Base-by-base conservation (phyloP, 2,113 vertebrate species). In the Corydoras maculifer region DNA sequence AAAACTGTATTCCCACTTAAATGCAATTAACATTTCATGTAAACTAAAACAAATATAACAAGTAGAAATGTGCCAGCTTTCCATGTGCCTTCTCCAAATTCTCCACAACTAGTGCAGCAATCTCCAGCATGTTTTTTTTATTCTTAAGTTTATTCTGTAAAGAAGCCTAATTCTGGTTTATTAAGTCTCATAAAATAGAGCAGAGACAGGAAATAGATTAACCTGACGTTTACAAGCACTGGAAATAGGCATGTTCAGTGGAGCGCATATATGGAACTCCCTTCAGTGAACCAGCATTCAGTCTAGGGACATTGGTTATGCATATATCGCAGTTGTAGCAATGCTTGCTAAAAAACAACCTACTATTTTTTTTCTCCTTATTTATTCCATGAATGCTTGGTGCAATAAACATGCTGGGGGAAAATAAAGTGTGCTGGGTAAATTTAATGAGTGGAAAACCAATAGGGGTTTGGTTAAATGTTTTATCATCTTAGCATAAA, bases 101-200 rank as follows among this genome's bases (percentile, higher is more conserved):
- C 35, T 43, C 35, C 35, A 57, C 14, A n/a, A 57, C 54, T 2
- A 57, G 12, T 15, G 54, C 6, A n/a, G 54, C 54, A 14, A 12
- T 9, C 13, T 57, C 54, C 14, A 13, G 5, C 3, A 57, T 13
- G 54, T 58, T 18, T 35, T 18, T 35, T 32, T 62, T 14, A 35
- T 30, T 68, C 14, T 35, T 66, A 8, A 18, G 57, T 76, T 76
- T 73, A 70, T 77, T 77, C 77, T 77, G 60, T 77, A 10, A 14
- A 73, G 58, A 75, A 54, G 67, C 63, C 72, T 80, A 73, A 78
- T 75, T 80, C 70, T 78, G 69, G 73, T 81, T 81, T 78, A 77
- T 73, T 78, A 80, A 77, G 62, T 61, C 62, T 31, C 55, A 18
- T 81, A 78, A 79, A 76, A 65, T 57, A 68, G 61, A 79, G 61